Evolutionary conservation across 2,888 invertebrate genomes (phyloP).

Genomic region (Hoplodrina blanda): DNA sequence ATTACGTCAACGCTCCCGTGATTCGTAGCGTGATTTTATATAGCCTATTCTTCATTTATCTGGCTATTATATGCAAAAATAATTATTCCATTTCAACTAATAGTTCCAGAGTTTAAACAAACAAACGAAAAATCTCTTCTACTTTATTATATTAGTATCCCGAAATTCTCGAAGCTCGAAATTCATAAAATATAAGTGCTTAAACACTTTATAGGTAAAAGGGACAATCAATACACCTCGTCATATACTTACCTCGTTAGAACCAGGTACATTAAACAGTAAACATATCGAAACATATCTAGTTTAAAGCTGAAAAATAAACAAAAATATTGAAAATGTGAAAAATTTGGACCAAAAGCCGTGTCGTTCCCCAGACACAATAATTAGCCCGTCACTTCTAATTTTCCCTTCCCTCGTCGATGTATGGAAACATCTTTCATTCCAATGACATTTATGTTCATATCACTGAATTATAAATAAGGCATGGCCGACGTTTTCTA

Average conservation of each 20-base stretch:
- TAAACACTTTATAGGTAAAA: neutral
- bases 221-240: neutral
- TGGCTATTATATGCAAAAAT: no score
- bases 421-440: slow-evolving; percentile 42
- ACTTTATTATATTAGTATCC: no score
- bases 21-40: no score
- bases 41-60: no score
- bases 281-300: slow-evolving; percentile 1
- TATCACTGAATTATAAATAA: slow-evolving; percentile 54
- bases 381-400: slow-evolving; percentile 42
- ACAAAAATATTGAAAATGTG: neutral
- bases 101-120: no score
- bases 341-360: slow-evolving; percentile 12
- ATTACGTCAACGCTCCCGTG: no score
- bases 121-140: no score
- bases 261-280: slow-evolving; percentile 2
- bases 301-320: neutral
- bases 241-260: neutral
- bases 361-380: slow-evolving; percentile 19
- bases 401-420: slow-evolving; percentile 29
- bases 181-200: neutral
- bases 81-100: no score
- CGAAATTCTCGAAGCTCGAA: no score
- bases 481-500: slow-evolving; percentile 33
- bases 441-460: slow-evolving; percentile 47